Conservation (phyloP, 2,888 invertebrate species). For the Hypolimnas misippus region DNA sequence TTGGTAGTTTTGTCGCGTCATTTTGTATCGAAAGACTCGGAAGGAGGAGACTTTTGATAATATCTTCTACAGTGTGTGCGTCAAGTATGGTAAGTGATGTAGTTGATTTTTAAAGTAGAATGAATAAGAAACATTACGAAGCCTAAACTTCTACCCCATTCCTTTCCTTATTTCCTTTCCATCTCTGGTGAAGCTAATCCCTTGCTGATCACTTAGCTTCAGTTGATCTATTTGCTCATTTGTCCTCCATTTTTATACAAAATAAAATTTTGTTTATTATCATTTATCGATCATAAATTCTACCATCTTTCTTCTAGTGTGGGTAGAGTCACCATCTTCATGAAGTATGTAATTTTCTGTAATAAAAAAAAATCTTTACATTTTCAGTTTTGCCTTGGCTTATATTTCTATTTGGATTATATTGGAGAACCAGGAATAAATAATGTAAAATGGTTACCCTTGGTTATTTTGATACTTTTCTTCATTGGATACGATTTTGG, state of each 20-base stretch:
- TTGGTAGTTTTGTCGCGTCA: constrained; percentile 27
- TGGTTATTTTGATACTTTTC: constrained; percentile 51
- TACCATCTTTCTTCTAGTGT: too few species aligned
- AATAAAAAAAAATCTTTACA: not conserved
- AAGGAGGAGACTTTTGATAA: constrained; percentile 28
- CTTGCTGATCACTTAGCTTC: too few species aligned
- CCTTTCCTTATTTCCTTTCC: too few species aligned
- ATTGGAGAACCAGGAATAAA: constrained; percentile 37
- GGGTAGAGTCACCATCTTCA: too few species aligned
- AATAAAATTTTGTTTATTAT: too few species aligned
- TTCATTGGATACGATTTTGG: constrained; percentile 56
- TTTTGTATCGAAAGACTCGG: constrained; percentile 35
- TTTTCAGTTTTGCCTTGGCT: constrained; percentile 46
- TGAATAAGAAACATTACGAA: too few species aligned
- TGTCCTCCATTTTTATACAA: too few species aligned
- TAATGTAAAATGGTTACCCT: constrained; percentile 53
- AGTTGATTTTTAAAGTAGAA: too few species aligned
- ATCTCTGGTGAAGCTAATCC: too few species aligned
- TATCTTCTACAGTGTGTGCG: constrained; percentile 32
- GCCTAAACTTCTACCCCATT: too few species aligned
- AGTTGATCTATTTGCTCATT: not conserved
- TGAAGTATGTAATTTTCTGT: too few species aligned
- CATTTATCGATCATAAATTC: too few species aligned
- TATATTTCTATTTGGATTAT: constrained; percentile 53
- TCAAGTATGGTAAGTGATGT: constrained; percentile 35